phyloP scores from a whole-genome alignment of 2,888 invertebrate genomes.

The Pimpla rufipes region DNA sequence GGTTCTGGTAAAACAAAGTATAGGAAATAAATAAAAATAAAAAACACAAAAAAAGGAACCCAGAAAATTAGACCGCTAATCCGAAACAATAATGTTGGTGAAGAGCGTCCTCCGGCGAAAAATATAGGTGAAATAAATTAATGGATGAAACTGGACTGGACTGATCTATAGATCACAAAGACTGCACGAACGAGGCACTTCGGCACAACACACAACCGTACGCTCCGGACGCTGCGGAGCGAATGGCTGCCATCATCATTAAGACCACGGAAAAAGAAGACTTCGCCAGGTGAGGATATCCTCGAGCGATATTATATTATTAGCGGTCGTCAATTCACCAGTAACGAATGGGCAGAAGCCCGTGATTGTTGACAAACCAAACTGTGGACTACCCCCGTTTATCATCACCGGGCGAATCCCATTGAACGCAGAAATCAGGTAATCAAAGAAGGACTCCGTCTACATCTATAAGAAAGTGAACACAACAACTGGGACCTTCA shows the following conservation, averaged over 20 bases:
- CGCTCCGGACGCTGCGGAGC: too few relatives aligned
- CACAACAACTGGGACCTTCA: conserved; percentile 46
- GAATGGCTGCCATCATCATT: not conserved
- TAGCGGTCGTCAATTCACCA: conserved; percentile 46
- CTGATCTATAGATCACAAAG: too few relatives aligned
- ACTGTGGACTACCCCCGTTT: conserved; percentile 60
- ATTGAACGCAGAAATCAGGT: conserved; percentile 71
- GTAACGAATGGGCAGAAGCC: conserved; percentile 52
- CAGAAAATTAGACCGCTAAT: too few relatives aligned
- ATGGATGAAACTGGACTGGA: too few relatives aligned
- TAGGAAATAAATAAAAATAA: too few relatives aligned
- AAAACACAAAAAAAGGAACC: too few relatives aligned
- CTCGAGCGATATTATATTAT: not conserved
- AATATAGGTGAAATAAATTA: too few relatives aligned
- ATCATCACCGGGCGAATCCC: conserved; percentile 50
- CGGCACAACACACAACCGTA: too few relatives aligned
- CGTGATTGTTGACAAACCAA: conserved; percentile 54
- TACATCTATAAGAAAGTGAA: conserved; percentile 26
- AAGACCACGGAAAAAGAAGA: not conserved
- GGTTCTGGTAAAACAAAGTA: too few relatives aligned
- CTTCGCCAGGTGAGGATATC: conserved; percentile 2
- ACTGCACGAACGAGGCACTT: too few relatives aligned
- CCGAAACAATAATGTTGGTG: too few relatives aligned
- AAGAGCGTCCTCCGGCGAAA: too few relatives aligned
- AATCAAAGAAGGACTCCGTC: conserved; percentile 72